These are phyloP conservation scores for Pseudococcus viburni DNA, from an alignment of 2,888 invertebrate species.

Conservation along the genomic window DNA sequence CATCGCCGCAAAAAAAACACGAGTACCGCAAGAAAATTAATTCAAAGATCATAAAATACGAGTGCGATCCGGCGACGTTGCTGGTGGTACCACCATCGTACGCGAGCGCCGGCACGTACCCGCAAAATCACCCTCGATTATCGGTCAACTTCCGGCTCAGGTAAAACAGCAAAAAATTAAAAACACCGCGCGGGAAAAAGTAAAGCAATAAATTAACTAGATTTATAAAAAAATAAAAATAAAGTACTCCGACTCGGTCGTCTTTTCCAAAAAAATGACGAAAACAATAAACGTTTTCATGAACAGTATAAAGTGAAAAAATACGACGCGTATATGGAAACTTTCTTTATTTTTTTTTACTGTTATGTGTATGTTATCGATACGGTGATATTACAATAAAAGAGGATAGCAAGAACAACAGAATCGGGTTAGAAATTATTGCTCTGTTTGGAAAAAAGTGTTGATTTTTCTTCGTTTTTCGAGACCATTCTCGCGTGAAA, in stretches of 20 bases:
- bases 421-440: constrained; percentile 55
- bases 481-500: constrained; percentile 62
- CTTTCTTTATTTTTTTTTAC: constrained; percentile 8
- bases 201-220: constrained; percentile 13
- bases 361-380: constrained; percentile 50
- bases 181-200: neutral
- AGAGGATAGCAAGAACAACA: constrained; percentile 36
- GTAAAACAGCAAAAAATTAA: constrained; percentile 5
- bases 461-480: constrained; percentile 62
- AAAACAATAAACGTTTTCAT: constrained; percentile 58
- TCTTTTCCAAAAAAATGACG: constrained; percentile 4
- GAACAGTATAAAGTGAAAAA: constrained; percentile 35
- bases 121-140: constrained; percentile 30
- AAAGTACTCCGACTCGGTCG: neutral
- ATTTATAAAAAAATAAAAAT: constrained; percentile 40
- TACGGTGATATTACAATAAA: constrained; percentile 51
- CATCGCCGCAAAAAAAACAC: constrained; percentile 7
- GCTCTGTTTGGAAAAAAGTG: constrained; percentile 39
- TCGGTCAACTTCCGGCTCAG: neutral
- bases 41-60: constrained; percentile 43
- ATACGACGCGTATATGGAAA: constrained; percentile 35
- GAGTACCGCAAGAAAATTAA: constrained; percentile 45
- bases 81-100: neutral
- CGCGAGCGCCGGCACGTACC: neutral
- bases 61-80: neutral